These are phyloP conservation scores for Heliopora coerulea DNA, from an alignment of 92 coral and sea anemone species.

Conservation along the genomic window DNA sequence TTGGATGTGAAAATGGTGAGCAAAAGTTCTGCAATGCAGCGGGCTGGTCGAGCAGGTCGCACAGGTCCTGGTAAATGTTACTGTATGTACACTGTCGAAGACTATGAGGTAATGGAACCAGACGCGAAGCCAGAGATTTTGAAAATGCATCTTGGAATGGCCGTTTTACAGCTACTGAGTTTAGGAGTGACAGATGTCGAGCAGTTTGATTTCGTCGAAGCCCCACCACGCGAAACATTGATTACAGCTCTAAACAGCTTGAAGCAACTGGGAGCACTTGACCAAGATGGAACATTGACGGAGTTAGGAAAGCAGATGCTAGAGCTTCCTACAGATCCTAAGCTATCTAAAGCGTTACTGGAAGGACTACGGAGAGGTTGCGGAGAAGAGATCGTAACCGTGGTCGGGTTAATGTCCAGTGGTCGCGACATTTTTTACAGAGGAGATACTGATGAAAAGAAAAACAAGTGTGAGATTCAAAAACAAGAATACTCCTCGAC, in stretches of 20 bases:
- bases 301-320: slow-evolving; percentile 59
- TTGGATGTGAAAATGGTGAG: slow-evolving; percentile 71
- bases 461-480: slow-evolving; percentile 65
- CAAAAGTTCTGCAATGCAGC: slow-evolving; percentile 94
- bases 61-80: slow-evolving; percentile 85
- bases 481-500: slow-evolving; percentile 83
- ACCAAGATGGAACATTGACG: slow-evolving; percentile 51
- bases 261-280: too few species aligned
- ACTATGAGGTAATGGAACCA: slow-evolving; percentile 65
- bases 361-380: slow-evolving; percentile 73
- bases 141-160: slow-evolving; percentile 82
- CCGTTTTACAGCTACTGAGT: slow-evolving; percentile 85
- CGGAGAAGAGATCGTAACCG: slow-evolving; percentile 69
- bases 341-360: slow-evolving; percentile 71
- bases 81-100: slow-evolving; percentile 71
- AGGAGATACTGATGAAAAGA: too few species aligned
- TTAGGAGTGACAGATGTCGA: slow-evolving; percentile 75
- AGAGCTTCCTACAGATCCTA: slow-evolving; percentile 80
- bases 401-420: slow-evolving; percentile 72
- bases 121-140: slow-evolving; percentile 80
- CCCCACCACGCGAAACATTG: slow-evolving; percentile 77
- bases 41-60: slow-evolving; percentile 93
- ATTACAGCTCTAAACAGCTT: slow-evolving; percentile 57
- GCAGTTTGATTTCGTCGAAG: slow-evolving; percentile 78
- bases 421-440: slow-evolving; percentile 78